Conservation (phyloP, 2,797 vertebrate species). For the Takifugu ocellatus region DNA sequence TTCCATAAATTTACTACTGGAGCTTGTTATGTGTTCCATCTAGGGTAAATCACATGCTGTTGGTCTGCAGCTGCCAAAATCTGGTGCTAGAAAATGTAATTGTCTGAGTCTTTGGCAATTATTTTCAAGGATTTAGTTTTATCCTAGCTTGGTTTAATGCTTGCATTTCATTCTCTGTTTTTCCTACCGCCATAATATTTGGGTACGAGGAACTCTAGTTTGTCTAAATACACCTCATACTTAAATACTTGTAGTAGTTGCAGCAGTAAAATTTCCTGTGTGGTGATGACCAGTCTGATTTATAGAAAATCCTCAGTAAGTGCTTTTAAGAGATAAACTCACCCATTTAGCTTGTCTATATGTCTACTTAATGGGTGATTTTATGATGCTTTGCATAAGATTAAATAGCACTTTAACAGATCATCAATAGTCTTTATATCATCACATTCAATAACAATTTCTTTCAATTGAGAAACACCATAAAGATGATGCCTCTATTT, state of each 20-base stretch:
- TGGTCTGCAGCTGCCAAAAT: no score
- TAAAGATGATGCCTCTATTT: neutral
- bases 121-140: no score
- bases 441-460: slow-evolving; percentile 6
- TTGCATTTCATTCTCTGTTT: neutral
- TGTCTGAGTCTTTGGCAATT: no score
- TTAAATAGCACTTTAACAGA: neutral
- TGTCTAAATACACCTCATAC: no score
- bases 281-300: slow-evolving; percentile 21
- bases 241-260: no score
- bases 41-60: no score
- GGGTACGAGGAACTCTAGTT: no score
- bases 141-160: no score
- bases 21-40: slow-evolving; percentile 38
- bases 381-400: slow-evolving; percentile 17
- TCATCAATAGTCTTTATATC: neutral
- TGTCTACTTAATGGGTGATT: slow-evolving; percentile 10
- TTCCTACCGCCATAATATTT: neutral
- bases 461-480: slow-evolving; percentile 1
- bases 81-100: no score
- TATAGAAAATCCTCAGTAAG: slow-evolving; percentile 26
- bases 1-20: slow-evolving; percentile 41
- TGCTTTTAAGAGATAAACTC: slow-evolving; percentile 18
- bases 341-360: slow-evolving; percentile 20
- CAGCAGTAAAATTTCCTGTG: slow-evolving; percentile 36